phyloP scores from a whole-genome alignment of 2,113 vertebrate species.

The Hemiprocne comata region DNA sequence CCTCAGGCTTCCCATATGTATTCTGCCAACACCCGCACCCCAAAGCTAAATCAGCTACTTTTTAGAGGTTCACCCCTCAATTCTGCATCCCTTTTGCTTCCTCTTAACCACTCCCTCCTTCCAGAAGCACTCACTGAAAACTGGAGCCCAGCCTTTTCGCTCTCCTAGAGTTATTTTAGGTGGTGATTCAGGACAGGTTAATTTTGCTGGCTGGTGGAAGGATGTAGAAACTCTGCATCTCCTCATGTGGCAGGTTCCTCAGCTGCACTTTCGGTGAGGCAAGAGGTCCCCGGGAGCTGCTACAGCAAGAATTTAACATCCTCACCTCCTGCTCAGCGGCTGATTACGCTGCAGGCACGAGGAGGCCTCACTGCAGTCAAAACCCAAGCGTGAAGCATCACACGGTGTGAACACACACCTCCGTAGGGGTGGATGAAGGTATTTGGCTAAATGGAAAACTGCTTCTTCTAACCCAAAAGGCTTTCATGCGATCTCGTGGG shows the following conservation, averaged over 20 bases:
- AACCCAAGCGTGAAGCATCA: neutral
- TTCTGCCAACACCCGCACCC: neutral
- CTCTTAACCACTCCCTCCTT: neutral
- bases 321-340: neutral
- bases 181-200: neutral
- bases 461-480: neutral
- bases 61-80: neutral
- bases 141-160: neutral
- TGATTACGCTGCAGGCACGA: neutral
- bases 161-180: neutral
- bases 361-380: neutral
- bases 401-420: rapidly evolving
- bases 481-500: neutral
- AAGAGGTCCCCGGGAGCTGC: neutral
- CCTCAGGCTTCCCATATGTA: neutral
- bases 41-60: neutral
- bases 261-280: neutral
- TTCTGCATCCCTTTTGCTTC: neutral
- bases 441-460: rapidly evolving
- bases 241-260: neutral
- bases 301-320: neutral
- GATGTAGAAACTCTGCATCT: neutral
- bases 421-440: rapidly evolving
- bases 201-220: neutral
- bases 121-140: neutral